Evolutionary conservation across 2,113 vertebrate species (phyloP), one percentile per base, ranked within the genome.

Genomic region (Scartelaos histophorus): DNA sequence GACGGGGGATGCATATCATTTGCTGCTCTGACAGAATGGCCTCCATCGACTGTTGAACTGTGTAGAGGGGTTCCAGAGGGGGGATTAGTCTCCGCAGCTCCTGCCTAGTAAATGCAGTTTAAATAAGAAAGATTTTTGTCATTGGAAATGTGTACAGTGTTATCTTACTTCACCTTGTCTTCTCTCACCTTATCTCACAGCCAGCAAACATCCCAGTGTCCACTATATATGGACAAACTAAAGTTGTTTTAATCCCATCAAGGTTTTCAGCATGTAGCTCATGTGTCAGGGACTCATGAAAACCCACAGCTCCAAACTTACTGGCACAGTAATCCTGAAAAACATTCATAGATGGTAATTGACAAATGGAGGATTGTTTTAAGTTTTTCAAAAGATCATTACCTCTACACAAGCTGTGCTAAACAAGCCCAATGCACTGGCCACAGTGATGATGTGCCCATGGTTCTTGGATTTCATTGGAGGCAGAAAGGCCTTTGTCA

Each of bases 281-380:
- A 1, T 93, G 91, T 13, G 88, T 84, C 75, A 93, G 77, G 5
- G 92, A 92, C 83, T 93, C 91, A 2, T 92, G 90, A 80, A 92
- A 93, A 29, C 92, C 91, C 1, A 92, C 90, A 0, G 84, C 90
- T 38, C 90, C 91, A 81, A 92, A 94, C 67, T 92, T 92, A 67
- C 91, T 92, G n/a, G 92, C 91, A 72, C 91, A 92, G 79, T 94
- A 94, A 75, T 90, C 91, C 93, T 94, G 73, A 2, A 57, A 43
- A 5, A 53, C 24, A 47, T 5, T 2, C 64, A 16, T 0, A 29
- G 53, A 29, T 7, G 12, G 22, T 58, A 12, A 25, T 3, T 15
- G 13, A 25, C 4, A 25, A 25, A 25, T 15, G 3, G 11, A 58
- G 5, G 56, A 58, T 58, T 56, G 25, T 0, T 25, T 16, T 25